Conservation (phyloP, 2,113 vertebrate species). For the Chamaea fasciata region DNA sequence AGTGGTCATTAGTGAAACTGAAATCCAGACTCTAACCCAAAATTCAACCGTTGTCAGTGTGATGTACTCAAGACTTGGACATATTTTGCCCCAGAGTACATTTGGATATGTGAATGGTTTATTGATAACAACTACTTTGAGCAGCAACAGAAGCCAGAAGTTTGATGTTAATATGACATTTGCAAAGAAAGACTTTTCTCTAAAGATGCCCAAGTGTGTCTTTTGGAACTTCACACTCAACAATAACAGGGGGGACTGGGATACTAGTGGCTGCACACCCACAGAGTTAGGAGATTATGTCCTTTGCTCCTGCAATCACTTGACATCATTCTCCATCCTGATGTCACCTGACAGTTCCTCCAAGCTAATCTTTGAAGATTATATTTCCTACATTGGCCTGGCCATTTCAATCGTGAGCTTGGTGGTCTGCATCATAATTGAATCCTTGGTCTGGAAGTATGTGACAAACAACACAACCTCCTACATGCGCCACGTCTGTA, state of each 20-base stretch:
- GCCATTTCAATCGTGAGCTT: slow-evolving; percentile 81
- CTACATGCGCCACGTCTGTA: slow-evolving; percentile 83
- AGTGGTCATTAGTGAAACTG: slow-evolving; percentile 16
- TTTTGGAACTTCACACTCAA: slow-evolving; percentile 73
- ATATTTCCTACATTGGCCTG: slow-evolving; percentile 77
- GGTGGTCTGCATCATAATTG: slow-evolving; percentile 74
- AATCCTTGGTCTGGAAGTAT: slow-evolving; percentile 80
- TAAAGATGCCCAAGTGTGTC: slow-evolving; percentile 63
- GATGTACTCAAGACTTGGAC: slow-evolving; percentile 68
- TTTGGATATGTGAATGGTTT: slow-evolving; percentile 2
- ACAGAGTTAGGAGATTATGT: not conserved
- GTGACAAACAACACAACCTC: slow-evolving; percentile 85
- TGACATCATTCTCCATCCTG: slow-evolving; percentile 84
- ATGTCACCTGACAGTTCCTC: slow-evolving; percentile 67
- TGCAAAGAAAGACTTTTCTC: not conserved
- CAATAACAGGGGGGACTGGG: slow-evolving; percentile 46
- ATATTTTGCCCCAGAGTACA: slow-evolving; percentile 1
- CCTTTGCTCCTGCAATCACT: slow-evolving; percentile 78
- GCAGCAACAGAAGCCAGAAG: not conserved
- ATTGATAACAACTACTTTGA: slow-evolving; percentile 74
- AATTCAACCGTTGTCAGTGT: slow-evolving; percentile 58
- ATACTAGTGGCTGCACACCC: slow-evolving; percentile 50
- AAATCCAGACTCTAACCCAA: not conserved
- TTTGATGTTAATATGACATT: slow-evolving; percentile 74
- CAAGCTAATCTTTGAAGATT: not conserved